Percentiles rank a stretch among this genome's conserved stretches.
phyloP scores from a whole-genome alignment of 2,113 vertebrate species.

The Calidris pugnax region DNA sequence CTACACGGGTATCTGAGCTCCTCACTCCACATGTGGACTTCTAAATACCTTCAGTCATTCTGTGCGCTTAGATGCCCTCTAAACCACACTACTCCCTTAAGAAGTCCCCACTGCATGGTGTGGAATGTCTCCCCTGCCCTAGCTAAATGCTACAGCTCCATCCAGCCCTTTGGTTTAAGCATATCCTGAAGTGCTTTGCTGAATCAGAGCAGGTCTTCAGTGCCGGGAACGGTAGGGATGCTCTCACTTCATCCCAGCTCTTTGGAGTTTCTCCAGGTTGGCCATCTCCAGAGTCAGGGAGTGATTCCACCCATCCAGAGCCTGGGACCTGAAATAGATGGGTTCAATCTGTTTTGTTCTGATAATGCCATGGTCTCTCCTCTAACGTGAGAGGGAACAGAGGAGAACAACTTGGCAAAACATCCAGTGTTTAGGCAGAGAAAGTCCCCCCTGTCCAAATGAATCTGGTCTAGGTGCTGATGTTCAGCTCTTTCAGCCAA shows the following conservation, averaged over 20 bases:
- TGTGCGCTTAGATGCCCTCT: background rate
- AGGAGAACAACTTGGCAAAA: background rate
- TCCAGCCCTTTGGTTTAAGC: background rate
- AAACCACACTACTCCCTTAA: background rate
- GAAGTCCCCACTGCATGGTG: background rate
- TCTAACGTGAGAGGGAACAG: background rate
- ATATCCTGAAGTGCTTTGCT: background rate
- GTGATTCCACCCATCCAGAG: background rate
- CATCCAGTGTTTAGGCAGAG: background rate
- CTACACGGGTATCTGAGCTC: background rate
- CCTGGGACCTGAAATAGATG: background rate
- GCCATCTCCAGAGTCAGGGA: background rate
- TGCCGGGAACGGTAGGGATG: background rate
- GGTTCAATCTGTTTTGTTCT: background rate
- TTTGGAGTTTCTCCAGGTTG: background rate
- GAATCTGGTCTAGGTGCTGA: background rate
- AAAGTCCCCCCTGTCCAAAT: background rate
- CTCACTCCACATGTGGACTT: accelerated
- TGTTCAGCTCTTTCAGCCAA: background rate
- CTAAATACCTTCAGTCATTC: background rate
- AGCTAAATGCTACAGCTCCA: background rate
- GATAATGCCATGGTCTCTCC: background rate
- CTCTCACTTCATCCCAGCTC: background rate
- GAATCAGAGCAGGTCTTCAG: background rate
- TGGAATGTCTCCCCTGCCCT: accelerated